phyloP scores from a whole-genome alignment of 2,113 vertebrate genomes.

The Neolamprologus ventralis region DNA sequence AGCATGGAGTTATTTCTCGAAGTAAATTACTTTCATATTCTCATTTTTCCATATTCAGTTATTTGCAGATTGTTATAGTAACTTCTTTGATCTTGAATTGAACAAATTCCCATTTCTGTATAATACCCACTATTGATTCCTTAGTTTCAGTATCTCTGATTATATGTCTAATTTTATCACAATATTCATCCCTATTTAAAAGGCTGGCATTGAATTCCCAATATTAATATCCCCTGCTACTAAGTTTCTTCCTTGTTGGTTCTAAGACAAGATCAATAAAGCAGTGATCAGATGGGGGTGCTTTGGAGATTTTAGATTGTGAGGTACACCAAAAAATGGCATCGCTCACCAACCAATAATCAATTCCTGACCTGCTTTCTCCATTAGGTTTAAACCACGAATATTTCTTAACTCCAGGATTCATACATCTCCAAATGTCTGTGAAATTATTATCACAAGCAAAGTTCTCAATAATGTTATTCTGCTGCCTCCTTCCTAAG shows the following conservation, averaged over 20 bases:
- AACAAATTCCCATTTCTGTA: neutral
- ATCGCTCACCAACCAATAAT: neutral
- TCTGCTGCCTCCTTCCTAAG: neutral
- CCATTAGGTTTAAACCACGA: rapidly evolving
- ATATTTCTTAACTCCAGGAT: neutral
- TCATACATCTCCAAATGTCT: neutral
- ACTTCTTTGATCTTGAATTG: neutral
- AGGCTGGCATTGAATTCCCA: neutral
- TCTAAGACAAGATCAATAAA: no score
- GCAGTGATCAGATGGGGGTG: neutral
- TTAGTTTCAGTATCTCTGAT: neutral
- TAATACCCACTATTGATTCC: neutral
- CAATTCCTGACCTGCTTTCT: neutral
- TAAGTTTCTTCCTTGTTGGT: no score
- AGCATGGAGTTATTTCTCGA: rapidly evolving
- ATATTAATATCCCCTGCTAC: neutral
- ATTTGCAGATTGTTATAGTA: neutral
- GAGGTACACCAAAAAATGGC: neutral
- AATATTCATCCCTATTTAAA: neutral
- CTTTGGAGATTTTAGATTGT: neutral
- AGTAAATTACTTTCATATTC: neutral
- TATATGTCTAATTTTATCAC: neutral
- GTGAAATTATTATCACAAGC: neutral
- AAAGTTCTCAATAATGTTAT: neutral
- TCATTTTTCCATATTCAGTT: neutral